Evolutionary conservation across 2,888 invertebrate species (phyloP), one percentile per base, ranked within the genome.

Genomic region (Norana najaformis): DNA sequence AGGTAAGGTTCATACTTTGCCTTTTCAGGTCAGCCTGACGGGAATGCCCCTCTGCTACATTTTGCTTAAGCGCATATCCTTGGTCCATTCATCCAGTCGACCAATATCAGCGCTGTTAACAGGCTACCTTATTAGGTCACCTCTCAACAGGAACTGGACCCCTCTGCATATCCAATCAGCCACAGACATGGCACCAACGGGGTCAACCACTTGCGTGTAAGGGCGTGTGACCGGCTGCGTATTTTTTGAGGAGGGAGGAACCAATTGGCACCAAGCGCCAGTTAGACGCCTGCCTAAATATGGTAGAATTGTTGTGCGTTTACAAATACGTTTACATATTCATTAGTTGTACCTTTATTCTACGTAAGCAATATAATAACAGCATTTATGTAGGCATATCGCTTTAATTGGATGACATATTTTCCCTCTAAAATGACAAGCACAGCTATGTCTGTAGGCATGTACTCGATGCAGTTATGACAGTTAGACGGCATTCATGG

Each of bases 1-100:
- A n/a, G n/a, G n/a, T n/a, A n/a, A n/a, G n/a, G n/a, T n/a, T 41
- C 41, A 41, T 41, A 41, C 41, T 41, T 41, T 41, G 41, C 41
- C 41, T 41, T 41, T 41, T 18, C 16, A 1, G 41, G 41, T 41
- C 18, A 13, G 41, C 41, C 41, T 41, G 1, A 41, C 13, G 41
- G 41, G 41, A 41, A 13, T 41, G 41, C 41, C 41, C 41, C 5
- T 41, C n/a, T n/a, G 69, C 69, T 30, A 4, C 69, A 69, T n/a
- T 69, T 69, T n/a, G n/a, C n/a, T n/a, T 69, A 8, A n/a, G 69
- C n/a, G 30, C n/a, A n/a, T 8, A 69, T n/a, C n/a, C 69, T 69
- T 69, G n/a, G 69, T 69, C 69, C 69, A 69, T 69, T 69, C 69
- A 69, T 69, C n/a, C 69, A 69, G 69, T n/a, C 30, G 69, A n/a